Conservation (phyloP, 2,797 vertebrate genomes). For the Manis javanica region DNA sequence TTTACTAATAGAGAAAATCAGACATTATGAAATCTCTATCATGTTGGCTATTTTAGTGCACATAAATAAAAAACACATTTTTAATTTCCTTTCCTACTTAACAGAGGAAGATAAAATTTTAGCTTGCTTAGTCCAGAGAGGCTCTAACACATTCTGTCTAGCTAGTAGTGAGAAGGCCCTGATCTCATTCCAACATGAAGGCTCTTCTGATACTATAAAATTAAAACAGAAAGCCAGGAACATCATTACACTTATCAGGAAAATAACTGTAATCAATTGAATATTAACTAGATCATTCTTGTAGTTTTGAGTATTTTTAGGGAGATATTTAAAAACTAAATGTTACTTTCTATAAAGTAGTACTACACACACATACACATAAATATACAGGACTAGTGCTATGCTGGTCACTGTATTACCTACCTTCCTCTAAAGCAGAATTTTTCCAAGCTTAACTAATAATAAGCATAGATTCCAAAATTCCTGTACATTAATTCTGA, state of each 20-base stretch:
- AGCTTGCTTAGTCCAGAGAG: not conserved
- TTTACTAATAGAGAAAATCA: conserved; percentile 23
- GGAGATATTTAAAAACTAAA: not conserved
- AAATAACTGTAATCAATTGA: not conserved
- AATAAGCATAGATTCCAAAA: not conserved
- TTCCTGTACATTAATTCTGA: not conserved
- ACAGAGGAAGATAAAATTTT: not conserved
- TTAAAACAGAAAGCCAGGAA: not conserved
- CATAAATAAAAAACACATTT: not conserved
- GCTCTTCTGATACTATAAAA: not conserved
- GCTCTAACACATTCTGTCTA: not conserved
- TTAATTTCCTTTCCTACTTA: not conserved
- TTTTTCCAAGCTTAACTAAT: not conserved
- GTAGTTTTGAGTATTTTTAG: not conserved
- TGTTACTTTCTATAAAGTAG: not conserved
- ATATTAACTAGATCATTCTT: not conserved
- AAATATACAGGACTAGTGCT: not conserved
- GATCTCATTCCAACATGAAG: not conserved
- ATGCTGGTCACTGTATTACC: not conserved
- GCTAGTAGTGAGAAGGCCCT: not conserved
- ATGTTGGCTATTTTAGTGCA: not conserved
- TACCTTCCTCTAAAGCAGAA: conserved; percentile 41
- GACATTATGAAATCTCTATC: not conserved
- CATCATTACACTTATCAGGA: not conserved
- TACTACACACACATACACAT: not conserved